Evolutionary conservation across 2,113 vertebrate species (phyloP).

Genomic region (Cynocephalus volans): DNA sequence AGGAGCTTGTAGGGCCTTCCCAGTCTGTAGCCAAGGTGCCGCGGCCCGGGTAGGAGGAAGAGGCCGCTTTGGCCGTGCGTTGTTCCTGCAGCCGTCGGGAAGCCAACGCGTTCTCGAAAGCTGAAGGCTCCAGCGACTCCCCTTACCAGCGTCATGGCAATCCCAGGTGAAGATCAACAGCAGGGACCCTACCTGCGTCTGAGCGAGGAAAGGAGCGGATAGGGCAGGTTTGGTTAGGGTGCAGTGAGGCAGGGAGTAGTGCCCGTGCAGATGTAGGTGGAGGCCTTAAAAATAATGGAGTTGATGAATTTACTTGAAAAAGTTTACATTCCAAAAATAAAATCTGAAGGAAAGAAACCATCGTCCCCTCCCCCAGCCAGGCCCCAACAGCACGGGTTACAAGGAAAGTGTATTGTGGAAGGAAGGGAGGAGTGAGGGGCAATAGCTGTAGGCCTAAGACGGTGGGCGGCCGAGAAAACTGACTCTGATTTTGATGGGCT

Average conservation of each 20-base stretch:
- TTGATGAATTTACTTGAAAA: neutral
- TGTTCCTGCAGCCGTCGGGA: neutral
- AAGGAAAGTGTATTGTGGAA: too few relatives aligned
- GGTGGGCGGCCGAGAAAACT: neutral
- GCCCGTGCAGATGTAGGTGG: neutral
- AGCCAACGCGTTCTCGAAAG: neutral
- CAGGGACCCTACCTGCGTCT: neutral
- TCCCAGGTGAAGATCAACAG: conserved; percentile 85
- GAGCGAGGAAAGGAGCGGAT: neutral
- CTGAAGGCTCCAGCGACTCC: neutral
- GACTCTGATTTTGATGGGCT: neutral
- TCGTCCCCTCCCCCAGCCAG: neutral
- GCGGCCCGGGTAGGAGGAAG: neutral
- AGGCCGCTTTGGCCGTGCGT: neutral
- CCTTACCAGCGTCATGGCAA: conserved; percentile 81
- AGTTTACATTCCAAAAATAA: neutral
- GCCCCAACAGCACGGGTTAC: neutral
- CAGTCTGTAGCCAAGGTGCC: rapidly evolving
- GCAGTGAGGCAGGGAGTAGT: neutral
- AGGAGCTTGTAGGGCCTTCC: neutral
- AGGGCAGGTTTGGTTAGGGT: neutral
- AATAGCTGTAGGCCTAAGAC: neutral
- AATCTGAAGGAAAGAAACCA: neutral
- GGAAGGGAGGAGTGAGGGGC: neutral
- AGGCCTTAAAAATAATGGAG: neutral